phyloP scores from a whole-genome alignment of 2,113 vertebrate genomes.

The Cebidichthys violaceus region DNA sequence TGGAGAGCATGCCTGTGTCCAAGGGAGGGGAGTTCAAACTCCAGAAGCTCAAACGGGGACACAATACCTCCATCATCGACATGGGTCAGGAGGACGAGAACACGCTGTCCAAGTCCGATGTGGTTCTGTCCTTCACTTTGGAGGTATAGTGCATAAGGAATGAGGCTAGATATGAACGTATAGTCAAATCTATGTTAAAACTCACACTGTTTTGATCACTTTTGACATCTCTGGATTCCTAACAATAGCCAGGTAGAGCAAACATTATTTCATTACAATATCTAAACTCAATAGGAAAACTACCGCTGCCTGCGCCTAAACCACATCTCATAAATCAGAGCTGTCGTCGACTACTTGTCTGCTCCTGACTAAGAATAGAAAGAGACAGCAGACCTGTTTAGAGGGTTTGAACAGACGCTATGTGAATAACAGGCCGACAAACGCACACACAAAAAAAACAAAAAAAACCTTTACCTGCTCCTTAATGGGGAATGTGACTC shows the following conservation, averaged over 20 bases:
- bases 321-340: constrained; percentile 35
- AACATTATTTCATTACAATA: not conserved
- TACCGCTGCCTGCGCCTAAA: constrained; percentile 6
- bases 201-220: not conserved
- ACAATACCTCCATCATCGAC: constrained; percentile 99
- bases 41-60: constrained; percentile 97
- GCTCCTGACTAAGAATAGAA: constrained; percentile 66
- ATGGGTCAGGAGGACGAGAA: constrained; percentile 99
- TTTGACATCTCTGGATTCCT: constrained; percentile 6
- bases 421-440: constrained; percentile 55
- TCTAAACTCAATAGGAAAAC: constrained; percentile 6
- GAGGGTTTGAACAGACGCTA: constrained; percentile 57
- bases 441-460: not conserved
- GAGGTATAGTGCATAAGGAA: constrained; percentile 84
- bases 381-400: constrained; percentile 62
- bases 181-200: not conserved
- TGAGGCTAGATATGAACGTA: not conserved
- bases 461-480: constrained; percentile 60
- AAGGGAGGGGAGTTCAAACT: constrained; percentile 99
- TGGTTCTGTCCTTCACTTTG: constrained; percentile 95
- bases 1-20: constrained; percentile 99
- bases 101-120: constrained; percentile 98
- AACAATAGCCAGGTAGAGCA: not conserved
- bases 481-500: constrained; percentile 69
- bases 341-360: constrained; percentile 33